Percentiles rank a stretch among this genome's conserved stretches.
Conservation (phyloP, 2,797 vertebrate species). For the Pantherophis alleghaniensis region DNA sequence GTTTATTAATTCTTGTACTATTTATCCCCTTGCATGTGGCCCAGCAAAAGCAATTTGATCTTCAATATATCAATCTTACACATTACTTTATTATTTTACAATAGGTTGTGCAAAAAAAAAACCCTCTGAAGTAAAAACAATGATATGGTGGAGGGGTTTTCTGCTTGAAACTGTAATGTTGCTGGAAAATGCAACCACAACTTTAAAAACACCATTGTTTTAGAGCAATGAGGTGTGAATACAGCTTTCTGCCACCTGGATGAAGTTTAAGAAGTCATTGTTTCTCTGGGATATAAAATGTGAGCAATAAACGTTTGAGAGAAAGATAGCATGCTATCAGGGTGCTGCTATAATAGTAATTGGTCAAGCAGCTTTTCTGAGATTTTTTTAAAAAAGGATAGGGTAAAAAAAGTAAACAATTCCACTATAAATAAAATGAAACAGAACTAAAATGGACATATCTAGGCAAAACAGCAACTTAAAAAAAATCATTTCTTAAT, state of each 20-base stretch:
- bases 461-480: neutral
- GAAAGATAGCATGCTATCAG: neutral
- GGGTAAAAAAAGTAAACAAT: neutral
- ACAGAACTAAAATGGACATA: neutral
- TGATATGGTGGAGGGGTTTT: neutral
- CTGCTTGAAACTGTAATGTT: neutral
- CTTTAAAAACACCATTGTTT: neutral
- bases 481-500: neutral
- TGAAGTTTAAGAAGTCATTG: neutral
- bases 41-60: conserved; percentile 30
- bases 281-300: neutral
- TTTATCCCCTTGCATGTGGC: neutral
- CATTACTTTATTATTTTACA: conserved; percentile 23
- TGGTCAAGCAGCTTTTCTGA: neutral
- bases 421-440: neutral
- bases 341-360: neutral
- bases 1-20: conserved; percentile 23
- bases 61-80: neutral
- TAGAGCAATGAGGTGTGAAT: neutral
- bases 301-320: neutral
- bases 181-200: neutral
- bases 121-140: conserved; percentile 1
- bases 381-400: neutral
- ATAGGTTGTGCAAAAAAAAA: conserved; percentile 27
- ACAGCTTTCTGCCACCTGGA: neutral